Evolutionary conservation across 2,113 vertebrate genomes (phyloP).

Genomic region (Columbina picui): DNA sequence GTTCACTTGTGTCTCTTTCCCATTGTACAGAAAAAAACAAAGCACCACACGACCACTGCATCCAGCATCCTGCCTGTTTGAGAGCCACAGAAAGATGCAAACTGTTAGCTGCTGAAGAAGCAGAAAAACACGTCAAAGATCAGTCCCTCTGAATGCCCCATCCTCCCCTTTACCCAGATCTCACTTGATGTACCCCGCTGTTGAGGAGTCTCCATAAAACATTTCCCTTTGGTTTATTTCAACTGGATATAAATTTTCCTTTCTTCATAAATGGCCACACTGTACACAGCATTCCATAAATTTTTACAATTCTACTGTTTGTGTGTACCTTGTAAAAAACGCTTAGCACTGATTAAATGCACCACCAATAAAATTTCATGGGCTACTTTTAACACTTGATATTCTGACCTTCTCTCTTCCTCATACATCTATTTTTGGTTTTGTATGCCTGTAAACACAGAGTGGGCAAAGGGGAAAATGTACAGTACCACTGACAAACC

Average conservation of each 20-base stretch:
- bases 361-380: conserved; percentile 81
- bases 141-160: background rate
- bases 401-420: conserved; percentile 59
- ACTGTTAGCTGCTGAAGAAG: background rate
- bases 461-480: background rate
- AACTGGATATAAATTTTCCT: conserved; percentile 51
- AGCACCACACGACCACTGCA: background rate
- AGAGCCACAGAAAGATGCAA: background rate
- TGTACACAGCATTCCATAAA: conserved; percentile 70
- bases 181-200: background rate
- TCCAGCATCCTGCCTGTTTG: background rate
- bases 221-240: conserved; percentile 39
- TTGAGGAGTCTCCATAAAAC: conserved; percentile 1
- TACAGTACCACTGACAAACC: background rate
- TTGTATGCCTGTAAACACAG: background rate
- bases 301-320: conserved; percentile 80
- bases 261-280: conserved; percentile 59
- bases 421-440: conserved; percentile 25
- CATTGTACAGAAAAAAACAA: background rate
- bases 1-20: background rate
- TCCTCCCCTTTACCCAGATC: background rate
- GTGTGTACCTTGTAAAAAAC: conserved; percentile 87
- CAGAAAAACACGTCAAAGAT: background rate
- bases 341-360: conserved; percentile 89
- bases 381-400: conserved; percentile 63